Evolutionary conservation across 2,888 invertebrate species (phyloP).

Genomic region (Teleiodes luculella): DNA sequence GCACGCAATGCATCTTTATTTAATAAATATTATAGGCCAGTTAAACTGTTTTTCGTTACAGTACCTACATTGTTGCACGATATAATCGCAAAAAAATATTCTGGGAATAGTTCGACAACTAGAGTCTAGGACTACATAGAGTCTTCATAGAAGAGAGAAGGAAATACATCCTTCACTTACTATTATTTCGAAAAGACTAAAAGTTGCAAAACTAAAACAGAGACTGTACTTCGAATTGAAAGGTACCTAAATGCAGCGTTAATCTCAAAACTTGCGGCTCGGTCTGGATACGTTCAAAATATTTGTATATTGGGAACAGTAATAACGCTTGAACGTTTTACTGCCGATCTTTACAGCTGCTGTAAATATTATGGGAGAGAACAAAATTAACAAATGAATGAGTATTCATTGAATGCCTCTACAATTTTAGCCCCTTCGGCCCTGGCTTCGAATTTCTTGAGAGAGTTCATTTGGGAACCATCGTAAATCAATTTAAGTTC

Average conservation of each 20-base stretch:
- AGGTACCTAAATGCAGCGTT: constrained; percentile 15
- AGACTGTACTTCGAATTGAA: too few species aligned
- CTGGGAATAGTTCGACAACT: too few species aligned
- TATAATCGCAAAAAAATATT: too few species aligned
- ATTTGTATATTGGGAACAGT: constrained; percentile 43
- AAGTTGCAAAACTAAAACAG: too few species aligned
- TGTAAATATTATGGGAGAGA: constrained; percentile 60
- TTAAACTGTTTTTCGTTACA: too few species aligned
- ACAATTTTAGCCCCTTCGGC: constrained; percentile 52
- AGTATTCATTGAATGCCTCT: constrained; percentile 57
- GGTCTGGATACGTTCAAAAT: constrained; percentile 24
- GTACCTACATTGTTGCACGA: too few species aligned
- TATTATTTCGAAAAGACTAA: too few species aligned
- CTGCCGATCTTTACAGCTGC: constrained; percentile 59
- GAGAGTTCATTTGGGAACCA: constrained; percentile 50
- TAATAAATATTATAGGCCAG: too few species aligned
- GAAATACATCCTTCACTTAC: too few species aligned
- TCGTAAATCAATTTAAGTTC: constrained; percentile 71
- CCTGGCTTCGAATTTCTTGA: constrained; percentile 46
- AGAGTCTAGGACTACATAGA: too few species aligned
- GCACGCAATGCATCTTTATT: too few species aligned
- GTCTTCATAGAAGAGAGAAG: too few species aligned
- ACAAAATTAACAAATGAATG: constrained; percentile 73
- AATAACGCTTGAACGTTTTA: constrained; percentile 53
- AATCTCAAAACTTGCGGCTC: constrained; percentile 2